Percentiles rank a stretch among this genome's conserved stretches.
These are phyloP conservation scores for Branchellion lobata DNA, from an alignment of 2,888 invertebrate species.

Conservation along the genomic window DNA sequence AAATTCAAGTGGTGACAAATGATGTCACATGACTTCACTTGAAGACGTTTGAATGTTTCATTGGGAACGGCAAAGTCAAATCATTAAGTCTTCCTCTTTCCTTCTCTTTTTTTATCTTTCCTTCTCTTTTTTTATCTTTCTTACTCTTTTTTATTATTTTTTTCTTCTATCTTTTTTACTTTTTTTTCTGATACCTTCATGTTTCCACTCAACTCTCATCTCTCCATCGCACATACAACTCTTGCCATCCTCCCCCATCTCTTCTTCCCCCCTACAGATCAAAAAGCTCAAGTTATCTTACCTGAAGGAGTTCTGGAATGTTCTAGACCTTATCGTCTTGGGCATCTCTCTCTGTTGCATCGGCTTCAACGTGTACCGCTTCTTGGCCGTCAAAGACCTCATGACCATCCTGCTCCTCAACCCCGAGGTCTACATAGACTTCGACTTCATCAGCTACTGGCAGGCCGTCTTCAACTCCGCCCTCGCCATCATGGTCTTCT, in stretches of 20 bases:
- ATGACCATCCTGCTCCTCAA: conserved; percentile 61
- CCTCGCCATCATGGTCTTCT: conserved; percentile 70
- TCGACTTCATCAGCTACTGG: conserved; percentile 69
- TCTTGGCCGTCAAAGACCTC: conserved; percentile 60
- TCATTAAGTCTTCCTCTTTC: too few relatives aligned
- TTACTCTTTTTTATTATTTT: background rate
- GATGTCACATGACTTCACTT: background rate
- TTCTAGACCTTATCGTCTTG: conserved; percentile 69
- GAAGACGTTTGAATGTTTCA: background rate
- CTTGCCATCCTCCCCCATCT: background rate
- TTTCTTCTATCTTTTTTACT: too few relatives aligned
- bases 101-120: too few relatives aligned
- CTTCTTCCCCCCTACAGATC: conserved; percentile 56
- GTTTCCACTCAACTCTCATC: too few relatives aligned
- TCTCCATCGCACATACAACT: too few relatives aligned
- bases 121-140: too few relatives aligned
- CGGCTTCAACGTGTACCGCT: conserved; percentile 65
- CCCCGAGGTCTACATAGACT: conserved; percentile 66
- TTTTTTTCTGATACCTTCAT: too few relatives aligned
- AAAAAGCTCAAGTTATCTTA: conserved; percentile 63
- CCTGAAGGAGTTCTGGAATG: conserved; percentile 69
- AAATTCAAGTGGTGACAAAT: background rate
- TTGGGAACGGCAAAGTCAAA: background rate
- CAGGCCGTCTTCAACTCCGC: conserved; percentile 65
- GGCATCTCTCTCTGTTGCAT: conserved; percentile 65